Percentiles rank a stretch among this genome's conserved stretches.
These are phyloP conservation scores for Rhagium mordax DNA, from an alignment of 2,888 invertebrate species.

Conservation along the genomic window DNA sequence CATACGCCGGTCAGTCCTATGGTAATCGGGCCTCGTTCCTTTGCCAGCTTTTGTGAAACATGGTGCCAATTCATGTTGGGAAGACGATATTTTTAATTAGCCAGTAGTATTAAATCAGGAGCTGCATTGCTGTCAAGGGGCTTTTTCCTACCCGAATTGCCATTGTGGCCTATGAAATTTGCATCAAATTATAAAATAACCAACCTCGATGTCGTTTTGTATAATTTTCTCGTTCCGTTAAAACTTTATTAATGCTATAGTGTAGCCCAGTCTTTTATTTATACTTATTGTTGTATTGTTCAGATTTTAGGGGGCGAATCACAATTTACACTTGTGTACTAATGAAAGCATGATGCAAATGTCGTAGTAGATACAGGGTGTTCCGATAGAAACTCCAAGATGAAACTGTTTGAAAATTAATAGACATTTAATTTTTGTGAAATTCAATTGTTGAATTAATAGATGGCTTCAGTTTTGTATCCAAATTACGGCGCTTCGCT, in stretches of 20 bases:
- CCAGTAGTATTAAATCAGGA: slow-evolving; percentile 45
- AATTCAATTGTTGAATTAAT: too few relatives aligned
- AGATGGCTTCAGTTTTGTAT: too few relatives aligned
- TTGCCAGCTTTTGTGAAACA: slow-evolving; percentile 51
- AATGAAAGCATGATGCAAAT: too few relatives aligned
- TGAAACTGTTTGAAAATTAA: too few relatives aligned
- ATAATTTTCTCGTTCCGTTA: slow-evolving; percentile 30
- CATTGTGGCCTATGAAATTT: slow-evolving; percentile 35
- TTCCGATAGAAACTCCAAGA: too few relatives aligned
- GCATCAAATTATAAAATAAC: slow-evolving; percentile 39
- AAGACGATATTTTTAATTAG: slow-evolving; percentile 55
- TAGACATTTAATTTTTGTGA: too few relatives aligned
- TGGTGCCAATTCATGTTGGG: slow-evolving; percentile 52
- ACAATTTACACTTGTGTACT: not conserved
- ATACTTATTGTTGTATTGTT: too few relatives aligned
- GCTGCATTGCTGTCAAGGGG: slow-evolving; percentile 50
- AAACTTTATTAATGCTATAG: slow-evolving; percentile 4
- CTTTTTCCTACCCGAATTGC: slow-evolving; percentile 33
- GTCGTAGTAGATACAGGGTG: too few relatives aligned
- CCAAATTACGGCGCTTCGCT: too few relatives aligned
- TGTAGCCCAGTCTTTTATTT: not conserved
- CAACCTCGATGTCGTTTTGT: slow-evolving; percentile 27
- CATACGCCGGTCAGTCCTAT: slow-evolving; percentile 61
- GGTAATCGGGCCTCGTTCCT: slow-evolving; percentile 55
- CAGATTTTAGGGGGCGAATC: not conserved